phyloP scores from a whole-genome alignment of 2,888 invertebrate species.

The Elegia similella region DNA sequence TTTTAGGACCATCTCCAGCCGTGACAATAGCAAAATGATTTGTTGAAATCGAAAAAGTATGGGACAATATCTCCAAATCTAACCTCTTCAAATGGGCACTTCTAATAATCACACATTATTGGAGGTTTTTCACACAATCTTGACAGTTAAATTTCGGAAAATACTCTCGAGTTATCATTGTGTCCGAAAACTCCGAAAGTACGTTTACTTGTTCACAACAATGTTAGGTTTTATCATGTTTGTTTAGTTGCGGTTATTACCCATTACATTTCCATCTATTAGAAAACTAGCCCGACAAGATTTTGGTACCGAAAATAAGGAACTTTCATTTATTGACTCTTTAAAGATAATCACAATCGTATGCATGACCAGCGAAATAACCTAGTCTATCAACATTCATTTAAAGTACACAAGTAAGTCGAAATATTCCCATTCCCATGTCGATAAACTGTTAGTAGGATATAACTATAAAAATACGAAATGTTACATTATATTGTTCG shows the following conservation, averaged over 20 bases:
- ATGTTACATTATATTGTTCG: conserved; percentile 20
- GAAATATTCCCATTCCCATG: not conserved
- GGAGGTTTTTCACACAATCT: no score
- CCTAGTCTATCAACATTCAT: not conserved
- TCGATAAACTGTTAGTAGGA: not conserved
- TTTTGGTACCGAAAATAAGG: not conserved
- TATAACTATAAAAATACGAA: not conserved
- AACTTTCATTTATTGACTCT: not conserved
- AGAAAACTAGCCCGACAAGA: not conserved
- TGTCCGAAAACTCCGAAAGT: no score
- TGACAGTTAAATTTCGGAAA: no score
- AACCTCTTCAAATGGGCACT: no score
- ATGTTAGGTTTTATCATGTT: no score
- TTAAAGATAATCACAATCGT: not conserved
- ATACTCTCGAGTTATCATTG: no score
- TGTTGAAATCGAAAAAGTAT: no score
- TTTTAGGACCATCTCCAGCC: not conserved
- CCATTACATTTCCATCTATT: not conserved
- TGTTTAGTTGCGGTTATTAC: no score
- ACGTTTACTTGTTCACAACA: no score
- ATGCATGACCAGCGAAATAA: not conserved
- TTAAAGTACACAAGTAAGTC: no score
- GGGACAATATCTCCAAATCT: no score
- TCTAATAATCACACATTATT: no score
- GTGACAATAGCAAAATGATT: not conserved